Evolutionary conservation across 2,113 vertebrate genomes (phyloP), one percentile per base, ranked within the genome.

Genomic region (Gymnobelideus leadbeateri): DNA sequence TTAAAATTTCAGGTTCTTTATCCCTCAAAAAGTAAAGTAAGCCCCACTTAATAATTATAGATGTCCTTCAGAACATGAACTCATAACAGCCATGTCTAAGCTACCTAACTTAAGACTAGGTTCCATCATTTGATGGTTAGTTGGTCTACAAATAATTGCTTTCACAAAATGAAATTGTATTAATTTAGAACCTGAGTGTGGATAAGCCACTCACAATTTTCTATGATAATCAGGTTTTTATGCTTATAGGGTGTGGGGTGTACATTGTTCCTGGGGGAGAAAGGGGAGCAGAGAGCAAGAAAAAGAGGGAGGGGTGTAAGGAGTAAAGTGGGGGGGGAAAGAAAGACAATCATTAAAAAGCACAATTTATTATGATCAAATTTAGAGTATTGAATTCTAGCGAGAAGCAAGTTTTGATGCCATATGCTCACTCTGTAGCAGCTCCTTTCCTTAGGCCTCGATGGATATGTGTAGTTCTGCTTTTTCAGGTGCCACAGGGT

Each of bases 141-240:
- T 84, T 84, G 37, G 14, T 43, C 68, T 84, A 23, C 19, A 84
- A 43, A 43, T 84, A 43, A 43, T n/a, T 84, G 68, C 68, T 84
- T 84, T 84, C n/a, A 84, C 37, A n/a, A 84, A 84, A 84, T 43
- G 19, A 84, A 89, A 23, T 26, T 93, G 51, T 92, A 14, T 95
- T 61, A 50, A 51, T 43, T 7, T 53, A 92, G 23, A 49, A 61
- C 92, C 16, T n/a, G 61, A n/a, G 31, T 77, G 1, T n/a, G 37
- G n/a, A 7, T 84, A 16, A 43, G n/a, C n/a, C n/a, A 19, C 8
- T n/a, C 89, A 89, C 14, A 12, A 2, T 93, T 91, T 95, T 93
- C 94, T 90, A 2, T 49, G 49, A 49, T 16, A 92, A 46, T 96
- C 14, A 89, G 84, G 31, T 26, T 49, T 51, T 95, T n/a, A 7